Evolutionary conservation across 2,888 invertebrate genomes (phyloP), one percentile per base, ranked within the genome.

Genomic region (Drosophila anomalipes): DNA sequence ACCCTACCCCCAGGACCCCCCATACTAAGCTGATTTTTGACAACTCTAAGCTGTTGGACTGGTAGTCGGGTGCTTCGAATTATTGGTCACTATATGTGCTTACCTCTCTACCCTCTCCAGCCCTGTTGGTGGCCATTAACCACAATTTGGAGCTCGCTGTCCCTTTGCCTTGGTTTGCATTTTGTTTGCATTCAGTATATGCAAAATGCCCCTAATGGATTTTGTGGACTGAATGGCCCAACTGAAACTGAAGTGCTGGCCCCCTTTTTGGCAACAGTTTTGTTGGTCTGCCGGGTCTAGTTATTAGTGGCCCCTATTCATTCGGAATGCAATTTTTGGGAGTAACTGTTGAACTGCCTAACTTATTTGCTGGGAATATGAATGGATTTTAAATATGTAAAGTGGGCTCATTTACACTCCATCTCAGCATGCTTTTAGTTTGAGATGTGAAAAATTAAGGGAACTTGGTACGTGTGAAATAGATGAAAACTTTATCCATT

Each of bases 151-250:
- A 64, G 68, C 49, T 78, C 33, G 53, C 78, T 64, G 60, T 54
- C 12, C 19, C 16, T 12, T 16, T 28, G 33, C 57, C 35, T 58
- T 28, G 52, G 37, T 49, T 56, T 41, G 41, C 57, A 74, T 59
- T 65, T 53, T 63, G 66, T 63, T 81, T 61, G 69, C 67, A 47
- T 64, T 69, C 60, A 69, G 67, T 69, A 69, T 76, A 88, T 82
- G 86, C 80, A 75, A 89, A 90, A 86, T 83, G 71, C 71, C 82
- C 89, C 76, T 90, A 85, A 85, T 89, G 91, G 90, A 89, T 78
- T 85, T 86, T 80, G 60, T 68, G 70, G 52, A 53, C 68, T 61
- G 59, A 58, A 41, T 61, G 61, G 39, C 28, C 41, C 33, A 56
- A 35, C 70, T 39, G 52, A 51, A 70, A 59, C 60, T 74, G 63